A percentile compares a stretch with the other conserved stretches of the same genome.
These are phyloP conservation scores for Channa striata DNA, from an alignment of 2,797 vertebrate species.

Conservation along the genomic window DNA sequence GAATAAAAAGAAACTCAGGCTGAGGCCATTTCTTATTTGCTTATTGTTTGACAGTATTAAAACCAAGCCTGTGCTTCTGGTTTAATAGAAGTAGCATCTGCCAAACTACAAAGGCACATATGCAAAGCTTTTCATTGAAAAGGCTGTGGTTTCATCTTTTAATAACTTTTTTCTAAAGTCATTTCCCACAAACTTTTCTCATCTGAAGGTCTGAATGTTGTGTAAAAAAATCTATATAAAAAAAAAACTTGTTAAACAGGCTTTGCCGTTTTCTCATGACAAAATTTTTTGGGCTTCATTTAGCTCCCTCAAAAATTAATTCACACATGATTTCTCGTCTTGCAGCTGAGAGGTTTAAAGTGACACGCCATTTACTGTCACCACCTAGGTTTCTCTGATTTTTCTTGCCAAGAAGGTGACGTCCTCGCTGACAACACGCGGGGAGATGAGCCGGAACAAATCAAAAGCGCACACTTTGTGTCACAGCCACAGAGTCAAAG, in stretches of 20 bases:
- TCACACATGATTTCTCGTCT: not conserved
- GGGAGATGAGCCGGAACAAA: slow-evolving; percentile 62
- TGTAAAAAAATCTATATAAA: not conserved
- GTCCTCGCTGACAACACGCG: slow-evolving; percentile 42
- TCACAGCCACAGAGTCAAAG: slow-evolving; percentile 51
- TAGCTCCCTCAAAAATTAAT: slow-evolving; percentile 5
- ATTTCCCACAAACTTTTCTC: not conserved
- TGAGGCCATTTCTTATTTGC: not conserved
- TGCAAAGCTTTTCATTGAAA: not conserved
- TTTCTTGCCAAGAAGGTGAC: slow-evolving; percentile 30
- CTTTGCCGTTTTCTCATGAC: not conserved
- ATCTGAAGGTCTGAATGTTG: not conserved
- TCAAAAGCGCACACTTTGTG: slow-evolving; percentile 47
- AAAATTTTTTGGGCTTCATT: slow-evolving; percentile 2
- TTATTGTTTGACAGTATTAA: slow-evolving; percentile 14
- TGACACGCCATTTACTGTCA: slow-evolving; percentile 14
- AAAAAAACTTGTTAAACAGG: not conserved
- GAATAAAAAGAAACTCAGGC: slow-evolving; percentile 2
- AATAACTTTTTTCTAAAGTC: not conserved
- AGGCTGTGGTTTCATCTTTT: not conserved
- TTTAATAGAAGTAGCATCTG: slow-evolving; percentile 1
- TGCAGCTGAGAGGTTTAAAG: slow-evolving; percentile 18
- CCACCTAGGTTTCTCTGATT: slow-evolving; percentile 17
- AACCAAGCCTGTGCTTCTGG: not conserved
- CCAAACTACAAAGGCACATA: not conserved